Evolutionary conservation across 2,113 vertebrate species (phyloP), one percentile per base, ranked within the genome.

Genomic region (Sus scrofa): DNA sequence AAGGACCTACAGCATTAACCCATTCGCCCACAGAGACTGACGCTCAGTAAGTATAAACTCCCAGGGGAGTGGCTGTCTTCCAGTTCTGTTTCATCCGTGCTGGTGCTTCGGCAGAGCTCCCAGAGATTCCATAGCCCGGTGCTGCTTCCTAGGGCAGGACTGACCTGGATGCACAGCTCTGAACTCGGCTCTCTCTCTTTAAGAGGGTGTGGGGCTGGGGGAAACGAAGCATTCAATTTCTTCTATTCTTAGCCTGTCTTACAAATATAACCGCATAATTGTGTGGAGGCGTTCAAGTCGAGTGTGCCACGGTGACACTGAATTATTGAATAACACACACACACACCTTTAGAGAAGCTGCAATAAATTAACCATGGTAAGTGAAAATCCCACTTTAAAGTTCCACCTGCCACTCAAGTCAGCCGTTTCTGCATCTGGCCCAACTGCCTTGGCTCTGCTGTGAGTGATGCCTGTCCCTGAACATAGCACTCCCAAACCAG

Each of bases 221-320:
- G 62, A 91, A 90, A 94, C 16, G 77, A 86, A 89, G 32, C 11
- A 0, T 60, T 86, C 50, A 4, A 68, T 34, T 95, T 68, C 65
- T 2, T 13, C 93, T 96, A 89, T 94, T 97, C 63, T 98, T 96
- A 96, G 91, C 22, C 62, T 90, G 32, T 60, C 88, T 97, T 91
- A 95, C 68, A 97, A 98, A 97, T 60, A 62, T 73, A 94, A 95
- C 88, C 88, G 73, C 81, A n/a, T 1, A 86, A 94, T 60, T 95
- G 83, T 96, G 77, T 52, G 95, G 83, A 74, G 58, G 94, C 56
- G 81, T 88, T 89, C 1, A 1, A 32, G 65, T 92, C 20, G 44
- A 97, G 93, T 32, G 58, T 1, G 6, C 87, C 86, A 67, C 3
- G 7, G 82, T 91, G 84, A 96, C 44, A 96, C n/a, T 92, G 86